Percentiles rank a stretch among this genome's conserved stretches.
phyloP scores from a whole-genome alignment of 92 coral and sea anemone species.

The Palythoa heliodiscus region DNA sequence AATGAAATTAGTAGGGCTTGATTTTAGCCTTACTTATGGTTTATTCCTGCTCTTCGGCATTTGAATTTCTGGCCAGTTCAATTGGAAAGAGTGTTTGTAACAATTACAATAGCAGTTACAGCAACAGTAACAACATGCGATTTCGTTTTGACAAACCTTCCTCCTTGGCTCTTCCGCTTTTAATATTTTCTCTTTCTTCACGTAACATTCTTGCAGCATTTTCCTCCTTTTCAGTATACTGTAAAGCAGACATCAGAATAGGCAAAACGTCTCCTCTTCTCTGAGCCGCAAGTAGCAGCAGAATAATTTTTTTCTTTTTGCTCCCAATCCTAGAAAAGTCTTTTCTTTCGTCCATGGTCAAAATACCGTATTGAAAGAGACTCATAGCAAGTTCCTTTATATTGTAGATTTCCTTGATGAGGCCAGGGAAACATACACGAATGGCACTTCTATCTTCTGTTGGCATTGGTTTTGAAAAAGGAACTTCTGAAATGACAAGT shows the following conservation, averaged over 20 bases:
- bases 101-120: too few species aligned
- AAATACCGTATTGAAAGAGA: background rate
- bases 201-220: background rate
- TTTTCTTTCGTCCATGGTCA: background rate
- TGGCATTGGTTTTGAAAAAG: background rate
- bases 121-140: background rate
- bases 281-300: background rate
- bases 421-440: background rate
- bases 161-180: background rate
- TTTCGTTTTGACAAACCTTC: background rate
- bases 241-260: background rate
- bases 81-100: too few species aligned
- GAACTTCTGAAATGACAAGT: background rate
- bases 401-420: background rate
- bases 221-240: background rate
- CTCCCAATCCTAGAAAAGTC: background rate
- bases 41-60: too few species aligned
- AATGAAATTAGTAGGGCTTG: too few species aligned
- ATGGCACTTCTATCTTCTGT: background rate
- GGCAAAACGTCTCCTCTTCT: background rate
- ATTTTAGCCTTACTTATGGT: too few species aligned
- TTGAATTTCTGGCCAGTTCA: too few species aligned
- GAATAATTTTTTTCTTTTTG: background rate
- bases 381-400: background rate
- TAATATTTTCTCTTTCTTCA: background rate